A percentile compares a stretch with the other conserved stretches of the same genome.
These are phyloP conservation scores for Cheilosia scutellata DNA, from an alignment of 2,888 invertebrate species.

Conservation along the genomic window DNA sequence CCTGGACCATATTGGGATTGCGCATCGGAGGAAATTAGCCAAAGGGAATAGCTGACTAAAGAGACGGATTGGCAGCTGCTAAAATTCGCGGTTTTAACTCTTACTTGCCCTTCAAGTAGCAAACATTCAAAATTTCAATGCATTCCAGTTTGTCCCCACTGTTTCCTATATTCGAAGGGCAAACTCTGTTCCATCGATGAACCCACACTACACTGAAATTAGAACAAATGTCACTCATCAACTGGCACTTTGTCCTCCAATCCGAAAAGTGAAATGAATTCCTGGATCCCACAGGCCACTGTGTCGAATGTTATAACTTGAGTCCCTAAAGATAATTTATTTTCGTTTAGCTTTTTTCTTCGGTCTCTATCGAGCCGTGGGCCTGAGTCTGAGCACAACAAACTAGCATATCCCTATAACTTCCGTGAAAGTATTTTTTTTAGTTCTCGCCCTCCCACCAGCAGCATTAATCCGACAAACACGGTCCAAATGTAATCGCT, in stretches of 20 bases:
- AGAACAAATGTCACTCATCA: conserved; percentile 47
- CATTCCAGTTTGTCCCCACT: no score
- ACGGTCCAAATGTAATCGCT: conserved; percentile 41
- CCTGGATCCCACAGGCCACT: not conserved
- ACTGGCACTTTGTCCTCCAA: not conserved
- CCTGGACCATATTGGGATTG: no score
- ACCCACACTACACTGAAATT: conserved; percentile 6
- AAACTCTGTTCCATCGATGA: no score
- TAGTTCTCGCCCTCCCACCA: not conserved
- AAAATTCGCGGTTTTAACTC: no score
- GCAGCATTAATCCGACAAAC: conserved; percentile 9
- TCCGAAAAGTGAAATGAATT: conserved; percentile 36
- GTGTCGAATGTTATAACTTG: conserved; percentile 37
- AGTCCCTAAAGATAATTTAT: conserved; percentile 61
- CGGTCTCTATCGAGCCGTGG: not conserved
- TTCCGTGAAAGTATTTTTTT: not conserved
- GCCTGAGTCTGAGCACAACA: no score
- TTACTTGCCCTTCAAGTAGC: no score
- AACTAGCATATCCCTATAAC: not conserved
- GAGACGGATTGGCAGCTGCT: no score
- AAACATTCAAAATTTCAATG: no score
- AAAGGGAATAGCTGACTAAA: no score
- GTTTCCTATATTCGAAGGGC: no score
- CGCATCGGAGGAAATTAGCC: no score
- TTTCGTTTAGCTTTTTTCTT: conserved; percentile 49